phyloP scores from a whole-genome alignment of 2,113 vertebrate species.

The Dryoscopus gambensis region DNA sequence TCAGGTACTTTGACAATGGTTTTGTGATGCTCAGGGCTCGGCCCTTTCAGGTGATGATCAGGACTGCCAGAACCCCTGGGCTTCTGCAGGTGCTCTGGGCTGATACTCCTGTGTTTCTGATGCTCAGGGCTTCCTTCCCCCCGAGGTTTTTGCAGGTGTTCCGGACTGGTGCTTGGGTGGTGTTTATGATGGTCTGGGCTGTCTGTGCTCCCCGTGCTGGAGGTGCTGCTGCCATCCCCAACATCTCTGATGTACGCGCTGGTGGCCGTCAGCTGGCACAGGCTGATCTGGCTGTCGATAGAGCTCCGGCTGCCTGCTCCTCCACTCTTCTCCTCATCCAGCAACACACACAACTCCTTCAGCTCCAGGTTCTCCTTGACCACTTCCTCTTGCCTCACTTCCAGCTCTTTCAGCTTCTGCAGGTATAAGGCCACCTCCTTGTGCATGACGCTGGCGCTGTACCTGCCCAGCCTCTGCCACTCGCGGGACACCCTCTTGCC shows the following conservation, averaged over 20 bases:
- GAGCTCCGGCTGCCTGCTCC: constrained; percentile 85
- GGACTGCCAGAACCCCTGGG: constrained; percentile 70
- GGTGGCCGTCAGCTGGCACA: constrained; percentile 77
- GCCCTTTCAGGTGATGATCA: constrained; percentile 80
- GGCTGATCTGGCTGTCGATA: constrained; percentile 89
- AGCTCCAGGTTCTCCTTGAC: constrained; percentile 93
- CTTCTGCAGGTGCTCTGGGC: constrained; percentile 84
- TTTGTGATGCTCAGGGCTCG: constrained; percentile 84
- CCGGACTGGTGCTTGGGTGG: constrained; percentile 70
- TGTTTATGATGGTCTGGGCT: constrained; percentile 82
- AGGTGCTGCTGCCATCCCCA: constrained; percentile 93
- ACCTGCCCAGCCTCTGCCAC: constrained; percentile 94
- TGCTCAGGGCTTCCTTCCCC: constrained; percentile 83
- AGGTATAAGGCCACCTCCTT: constrained; percentile 92
- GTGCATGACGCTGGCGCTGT: constrained; percentile 89
- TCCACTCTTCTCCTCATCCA: constrained; percentile 86
- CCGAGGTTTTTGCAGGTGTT: constrained; percentile 81
- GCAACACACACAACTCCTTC: constrained; percentile 90
- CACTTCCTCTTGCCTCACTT: constrained; percentile 88
- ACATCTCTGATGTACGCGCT: constrained; percentile 82
- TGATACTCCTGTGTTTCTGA: constrained; percentile 78
- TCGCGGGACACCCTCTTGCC: constrained; percentile 92
- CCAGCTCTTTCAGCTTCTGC: constrained; percentile 92
- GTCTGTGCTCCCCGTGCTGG: constrained; percentile 83
- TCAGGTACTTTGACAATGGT: constrained; percentile 73